Conservation (phyloP, 2,113 vertebrate species). For the Thalassarche chlororhynchos region DNA sequence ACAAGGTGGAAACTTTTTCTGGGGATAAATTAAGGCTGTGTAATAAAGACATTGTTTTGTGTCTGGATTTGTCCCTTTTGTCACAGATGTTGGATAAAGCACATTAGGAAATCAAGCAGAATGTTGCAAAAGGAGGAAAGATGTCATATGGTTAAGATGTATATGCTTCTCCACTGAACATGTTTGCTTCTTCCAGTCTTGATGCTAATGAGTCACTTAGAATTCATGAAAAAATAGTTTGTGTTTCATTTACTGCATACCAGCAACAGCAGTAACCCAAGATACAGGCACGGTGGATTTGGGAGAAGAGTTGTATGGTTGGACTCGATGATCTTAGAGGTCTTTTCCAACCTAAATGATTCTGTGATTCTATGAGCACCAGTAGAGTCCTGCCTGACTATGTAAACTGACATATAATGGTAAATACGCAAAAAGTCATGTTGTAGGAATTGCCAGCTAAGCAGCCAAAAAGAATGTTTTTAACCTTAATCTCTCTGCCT, state of each 20-base stretch:
- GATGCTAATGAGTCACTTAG: neutral
- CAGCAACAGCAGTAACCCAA: no score
- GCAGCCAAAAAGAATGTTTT: neutral
- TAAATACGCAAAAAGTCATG: neutral
- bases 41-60: neutral
- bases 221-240: neutral
- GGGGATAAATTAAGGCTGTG: neutral
- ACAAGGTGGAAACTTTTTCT: neutral
- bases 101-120: neutral
- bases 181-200: neutral
- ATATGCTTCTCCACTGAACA: neutral
- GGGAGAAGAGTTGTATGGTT: no score
- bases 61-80: neutral
- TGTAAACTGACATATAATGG: neutral
- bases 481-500: neutral
- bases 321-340: no score
- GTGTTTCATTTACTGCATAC: neutral
- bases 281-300: no score
- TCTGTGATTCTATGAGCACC: neutral
- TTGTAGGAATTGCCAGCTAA: neutral
- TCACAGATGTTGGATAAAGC: fast-evolving
- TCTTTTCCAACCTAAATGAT: no score
- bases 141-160: neutral
- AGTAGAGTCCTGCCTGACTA: neutral
- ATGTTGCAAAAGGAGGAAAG: neutral